Percentiles rank a stretch among this genome's conserved stretches.
Conservation (phyloP, 1,140 invertebrate genomes). For the Lethrus apterus region DNA sequence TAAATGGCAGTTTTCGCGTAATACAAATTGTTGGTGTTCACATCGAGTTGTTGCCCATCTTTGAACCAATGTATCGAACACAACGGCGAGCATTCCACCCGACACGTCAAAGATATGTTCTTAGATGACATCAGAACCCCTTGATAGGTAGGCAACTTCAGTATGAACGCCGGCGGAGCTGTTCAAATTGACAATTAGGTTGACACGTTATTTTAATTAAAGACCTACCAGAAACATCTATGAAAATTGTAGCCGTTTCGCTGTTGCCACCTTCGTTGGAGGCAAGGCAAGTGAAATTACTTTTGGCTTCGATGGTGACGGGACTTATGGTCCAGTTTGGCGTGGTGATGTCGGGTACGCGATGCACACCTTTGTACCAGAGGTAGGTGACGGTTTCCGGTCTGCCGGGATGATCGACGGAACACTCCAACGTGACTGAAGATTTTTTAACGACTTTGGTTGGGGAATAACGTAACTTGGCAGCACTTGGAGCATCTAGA, state of each 20-base stretch:
- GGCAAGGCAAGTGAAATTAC: slow-evolving; percentile 81
- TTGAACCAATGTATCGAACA: slow-evolving; percentile 80
- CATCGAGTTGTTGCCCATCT: slow-evolving; percentile 58
- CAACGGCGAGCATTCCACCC: slow-evolving; percentile 79
- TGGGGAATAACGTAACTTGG: slow-evolving; percentile 45
- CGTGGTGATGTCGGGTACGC: slow-evolving; percentile 63
- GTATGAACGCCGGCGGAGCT: slow-evolving; percentile 81
- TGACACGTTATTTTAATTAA: neutral
- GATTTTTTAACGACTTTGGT: slow-evolving; percentile 70
- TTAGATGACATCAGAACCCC: slow-evolving; percentile 59
- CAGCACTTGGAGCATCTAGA: slow-evolving; percentile 33
- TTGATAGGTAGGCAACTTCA: slow-evolving; percentile 74
- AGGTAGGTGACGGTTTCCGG: slow-evolving; percentile 66
- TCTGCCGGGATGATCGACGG: slow-evolving; percentile 70
- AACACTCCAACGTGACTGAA: slow-evolving; percentile 68
- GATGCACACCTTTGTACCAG: slow-evolving; percentile 69
- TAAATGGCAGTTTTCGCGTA: slow-evolving; percentile 57
- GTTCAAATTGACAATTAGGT: slow-evolving; percentile 3
- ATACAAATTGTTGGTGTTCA: slow-evolving; percentile 55
- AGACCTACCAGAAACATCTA: slow-evolving; percentile 69
- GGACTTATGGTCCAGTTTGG: slow-evolving; percentile 70
- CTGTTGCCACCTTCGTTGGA: slow-evolving; percentile 76
- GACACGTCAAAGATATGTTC: slow-evolving; percentile 74
- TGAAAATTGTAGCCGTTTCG: slow-evolving; percentile 57
- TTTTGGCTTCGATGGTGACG: slow-evolving; percentile 70